Percentiles rank a stretch among this genome's conserved stretches.
These are phyloP conservation scores for Gymnogyps californianus DNA, from an alignment of 2,113 vertebrate species.

Conservation along the genomic window DNA sequence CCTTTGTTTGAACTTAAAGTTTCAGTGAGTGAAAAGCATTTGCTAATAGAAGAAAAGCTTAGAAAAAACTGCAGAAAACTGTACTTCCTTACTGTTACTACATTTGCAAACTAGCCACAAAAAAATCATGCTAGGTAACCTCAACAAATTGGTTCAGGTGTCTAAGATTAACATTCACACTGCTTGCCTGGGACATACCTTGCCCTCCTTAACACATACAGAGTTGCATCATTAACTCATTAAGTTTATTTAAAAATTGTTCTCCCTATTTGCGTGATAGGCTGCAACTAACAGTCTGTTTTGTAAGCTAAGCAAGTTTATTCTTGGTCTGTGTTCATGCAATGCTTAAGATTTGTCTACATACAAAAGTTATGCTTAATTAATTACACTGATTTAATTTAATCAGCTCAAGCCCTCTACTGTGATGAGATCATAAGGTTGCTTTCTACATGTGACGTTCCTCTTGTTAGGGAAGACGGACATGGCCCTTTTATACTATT, in stretches of 20 bases:
- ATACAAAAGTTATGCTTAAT: conserved; percentile 37
- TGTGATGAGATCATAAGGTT: not conserved
- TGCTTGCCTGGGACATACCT: not conserved
- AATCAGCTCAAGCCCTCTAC: conserved; percentile 1
- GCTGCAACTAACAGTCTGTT: conserved; percentile 6
- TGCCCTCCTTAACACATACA: not conserved
- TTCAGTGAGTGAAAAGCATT: not conserved
- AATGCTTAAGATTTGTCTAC: conserved; percentile 3
- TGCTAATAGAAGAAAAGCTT: not conserved
- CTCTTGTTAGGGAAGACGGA: not conserved
- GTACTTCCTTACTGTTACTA: not conserved
- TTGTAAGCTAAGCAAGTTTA: conserved; percentile 40
- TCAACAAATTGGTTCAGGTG: not conserved
- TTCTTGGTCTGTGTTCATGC: conserved; percentile 15
- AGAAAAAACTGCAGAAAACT: not conserved
- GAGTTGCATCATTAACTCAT: conserved; percentile 25
- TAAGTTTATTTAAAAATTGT: conserved; percentile 28
- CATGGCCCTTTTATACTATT: not conserved
- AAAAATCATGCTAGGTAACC: not conserved
- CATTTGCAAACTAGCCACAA: not conserved
- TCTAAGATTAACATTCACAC: not conserved
- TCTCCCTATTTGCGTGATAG: not conserved
- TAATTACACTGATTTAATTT: conserved; percentile 20
- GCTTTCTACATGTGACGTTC: not conserved
- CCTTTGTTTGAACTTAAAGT: conserved; percentile 1